Evolutionary conservation across 1,140 invertebrate genomes (phyloP).

Genomic region (Stegodyphus dumicola): DNA sequence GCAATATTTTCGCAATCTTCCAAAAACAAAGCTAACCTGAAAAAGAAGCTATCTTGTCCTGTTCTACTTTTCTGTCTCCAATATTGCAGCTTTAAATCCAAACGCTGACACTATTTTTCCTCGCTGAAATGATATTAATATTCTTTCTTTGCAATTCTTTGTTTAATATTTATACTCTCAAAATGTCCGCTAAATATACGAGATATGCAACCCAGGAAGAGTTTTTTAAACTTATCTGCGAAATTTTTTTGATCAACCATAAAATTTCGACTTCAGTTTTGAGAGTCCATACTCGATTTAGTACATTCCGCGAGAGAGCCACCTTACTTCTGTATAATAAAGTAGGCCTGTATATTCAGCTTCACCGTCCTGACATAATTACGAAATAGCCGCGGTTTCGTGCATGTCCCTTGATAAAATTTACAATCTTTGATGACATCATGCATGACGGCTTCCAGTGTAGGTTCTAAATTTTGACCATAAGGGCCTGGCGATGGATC

Average conservation of each 20-base stretch:
- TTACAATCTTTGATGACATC: too few relatives aligned
- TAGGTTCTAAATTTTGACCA: too few relatives aligned
- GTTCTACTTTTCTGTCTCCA: slow-evolving; percentile 18
- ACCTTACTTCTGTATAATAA: slow-evolving; percentile 19
- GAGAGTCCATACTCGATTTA: slow-evolving; percentile 14
- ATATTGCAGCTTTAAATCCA: slow-evolving; percentile 19
- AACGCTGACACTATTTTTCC: slow-evolving; percentile 18
- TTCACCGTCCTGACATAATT: not conserved
- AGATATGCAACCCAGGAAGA: slow-evolving; percentile 9
- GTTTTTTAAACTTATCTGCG: not conserved
- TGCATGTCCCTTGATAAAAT: slow-evolving; percentile 12
- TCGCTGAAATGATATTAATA: slow-evolving; percentile 17
- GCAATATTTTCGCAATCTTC: slow-evolving; percentile 17
- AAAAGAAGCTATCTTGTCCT: slow-evolving; percentile 22
- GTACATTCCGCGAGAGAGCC: slow-evolving; percentile 15
- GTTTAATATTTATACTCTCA: not conserved
- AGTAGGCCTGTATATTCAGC: not conserved
- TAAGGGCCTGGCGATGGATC: too few relatives aligned
- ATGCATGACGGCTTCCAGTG: too few relatives aligned
- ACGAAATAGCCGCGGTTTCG: slow-evolving; percentile 9
- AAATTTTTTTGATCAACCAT: slow-evolving; percentile 14
- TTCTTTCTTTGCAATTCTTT: slow-evolving; percentile 7
- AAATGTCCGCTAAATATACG: slow-evolving; percentile 6
- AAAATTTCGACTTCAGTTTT: not conserved
- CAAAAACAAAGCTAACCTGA: not conserved